Base-by-base conservation (phyloP, 2,113 vertebrate species). In the Cygnus atratus region DNA sequence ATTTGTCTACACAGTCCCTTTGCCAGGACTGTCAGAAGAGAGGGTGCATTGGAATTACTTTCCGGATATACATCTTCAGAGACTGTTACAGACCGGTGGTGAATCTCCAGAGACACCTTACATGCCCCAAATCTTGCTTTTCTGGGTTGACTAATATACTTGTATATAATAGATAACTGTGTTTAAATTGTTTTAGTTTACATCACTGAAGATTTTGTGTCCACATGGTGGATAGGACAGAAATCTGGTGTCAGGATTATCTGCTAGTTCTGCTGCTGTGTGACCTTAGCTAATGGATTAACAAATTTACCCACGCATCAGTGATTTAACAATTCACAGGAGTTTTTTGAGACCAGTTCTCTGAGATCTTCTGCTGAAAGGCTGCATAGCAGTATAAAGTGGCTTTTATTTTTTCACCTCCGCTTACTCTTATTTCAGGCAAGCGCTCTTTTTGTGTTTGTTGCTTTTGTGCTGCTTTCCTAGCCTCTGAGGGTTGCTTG, bases 201-300 rank as follows among this genome's bases (percentile, higher is more conserved):
- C 76, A 78, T 84, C 52, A 58, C 85, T 72, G 92, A 90, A 96
- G 94, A 74, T 86, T 81, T 96, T 94, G 85, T 91, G 79, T 84
- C 87, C 26, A 9, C 50, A 28, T 77, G 67, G 94, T 3, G 67
- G 88, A 92, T 88, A 90, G 94, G 85, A 88, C 57, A 83, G 87
- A 95, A 94, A 80, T 88, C 88, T 90, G 37, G 33, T 92, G 86
- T 94, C 61, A 31, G 95, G 93, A 93, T 96, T 94, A 95, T 95
- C 95, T 93, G 72, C 92, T 91, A 26, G 91, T 94, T 95, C 75
- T 96, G 92, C 85, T 61, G 35, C 94, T 74, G 75, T 84, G 82
- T 96, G 92, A 96, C 88, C 92, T 96, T 94, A 88, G 78, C 94
- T 71, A 93, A 84, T 92, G 94, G 94, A 90, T 96, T 96, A 94